Evolutionary conservation across 2,888 invertebrate species (phyloP), one percentile per base, ranked within the genome.

Genomic region (Drosophila mettleri): DNA sequence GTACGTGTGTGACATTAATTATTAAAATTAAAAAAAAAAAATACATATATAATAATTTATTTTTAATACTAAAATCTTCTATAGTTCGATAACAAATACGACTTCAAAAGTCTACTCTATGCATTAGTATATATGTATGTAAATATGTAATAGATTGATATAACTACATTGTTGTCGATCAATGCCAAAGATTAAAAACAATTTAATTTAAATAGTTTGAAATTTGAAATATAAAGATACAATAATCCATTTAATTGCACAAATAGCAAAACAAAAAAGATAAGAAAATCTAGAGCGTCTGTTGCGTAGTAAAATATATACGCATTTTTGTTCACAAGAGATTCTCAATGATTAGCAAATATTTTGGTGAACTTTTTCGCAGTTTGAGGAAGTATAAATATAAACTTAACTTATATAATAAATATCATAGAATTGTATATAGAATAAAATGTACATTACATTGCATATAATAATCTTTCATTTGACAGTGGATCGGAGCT

Each of bases 281-380:
- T 20, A 31, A 9, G 27, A 27, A 20, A 49, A 22, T 18, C 7
- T 46, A 7, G 20, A 16, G 29, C 20, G 24, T 48, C 16, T 54
- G 68, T 58, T 74, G 72, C 72, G 74, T 59, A 73, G 52, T 63
- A 55, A 55, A 63, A 51, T 51, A 39, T 31, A 43, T 34, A 36
- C 46, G 41, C 49, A 43, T 18, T 46, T 36, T 57, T 27, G 16
- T 45, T n/a, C 27, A 29, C 41, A 43, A 38, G 22, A 33, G 22
- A 49, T 33, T 49, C n/a, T 22, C 22, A 49, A 34, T 34, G 22
- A 34, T 49, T 22, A 49, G 33, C 49, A 34, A 18, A 12, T 29
- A 29, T 2, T 20, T 34, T 24, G 10, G 33, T 10, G 31, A 48
- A 31, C 8, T 5, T 48, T 31, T 20, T 20, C 46, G 18, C 27